Evolutionary conservation across 2,888 invertebrate genomes (phyloP).

Genomic region (Hyalella azteca): DNA sequence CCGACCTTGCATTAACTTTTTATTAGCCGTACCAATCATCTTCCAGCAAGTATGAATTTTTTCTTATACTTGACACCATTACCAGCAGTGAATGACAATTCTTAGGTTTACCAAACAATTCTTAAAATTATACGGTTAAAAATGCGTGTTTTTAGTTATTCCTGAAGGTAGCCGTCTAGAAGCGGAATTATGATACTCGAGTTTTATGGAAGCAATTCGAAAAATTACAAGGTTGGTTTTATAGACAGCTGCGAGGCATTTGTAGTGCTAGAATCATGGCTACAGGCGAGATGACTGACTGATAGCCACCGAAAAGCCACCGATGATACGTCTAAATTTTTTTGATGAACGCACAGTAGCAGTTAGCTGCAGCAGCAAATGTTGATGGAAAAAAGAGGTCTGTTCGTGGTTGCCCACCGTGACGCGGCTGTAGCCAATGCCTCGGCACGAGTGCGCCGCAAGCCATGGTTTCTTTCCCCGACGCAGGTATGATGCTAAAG

Average conservation of each 20-base stretch:
- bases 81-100: no score
- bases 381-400: conserved; percentile 25
- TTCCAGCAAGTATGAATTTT: no score
- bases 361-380: no score
- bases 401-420: not conserved
- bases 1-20: no score
- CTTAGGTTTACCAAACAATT: not conserved
- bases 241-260: not conserved
- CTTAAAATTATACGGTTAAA: not conserved
- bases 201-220: conserved; percentile 27
- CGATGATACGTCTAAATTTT: no score
- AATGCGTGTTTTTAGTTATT: not conserved
- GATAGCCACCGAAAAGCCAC: no score
- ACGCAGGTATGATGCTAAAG: no score
- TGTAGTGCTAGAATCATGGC: no score
- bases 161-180: not conserved
- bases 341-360: no score
- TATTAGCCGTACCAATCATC: no score
- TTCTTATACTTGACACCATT: no score
- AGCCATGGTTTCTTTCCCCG: not conserved
- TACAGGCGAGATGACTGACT: no score
- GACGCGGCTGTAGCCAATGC: conserved; percentile 25
- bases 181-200: not conserved
- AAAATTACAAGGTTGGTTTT: conserved; percentile 17
- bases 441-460: not conserved